Percentiles rank a stretch among this genome's conserved stretches.
These are phyloP conservation scores for Onthophagus taurus DNA, from an alignment of 1,140 invertebrate genomes.

Conservation along the genomic window DNA sequence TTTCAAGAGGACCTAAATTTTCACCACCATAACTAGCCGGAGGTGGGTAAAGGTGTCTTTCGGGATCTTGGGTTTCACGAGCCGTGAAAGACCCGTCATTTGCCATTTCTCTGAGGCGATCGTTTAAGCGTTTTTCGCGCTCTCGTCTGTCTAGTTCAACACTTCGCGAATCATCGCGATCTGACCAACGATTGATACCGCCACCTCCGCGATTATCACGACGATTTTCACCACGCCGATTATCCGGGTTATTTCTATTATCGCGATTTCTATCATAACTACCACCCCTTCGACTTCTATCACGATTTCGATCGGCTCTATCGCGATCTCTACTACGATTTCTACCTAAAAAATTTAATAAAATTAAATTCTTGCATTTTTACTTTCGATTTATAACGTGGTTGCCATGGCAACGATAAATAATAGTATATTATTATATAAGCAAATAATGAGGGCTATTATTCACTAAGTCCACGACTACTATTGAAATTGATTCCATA, in stretches of 20 bases:
- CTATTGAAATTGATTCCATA: too few species aligned
- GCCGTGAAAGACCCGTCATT: conserved; percentile 15
- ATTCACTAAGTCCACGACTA: too few species aligned
- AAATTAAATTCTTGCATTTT: too few species aligned
- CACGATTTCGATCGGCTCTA: conserved; percentile 25
- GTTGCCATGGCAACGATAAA: too few species aligned
- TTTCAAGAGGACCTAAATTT: neutral
- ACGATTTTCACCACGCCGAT: conserved; percentile 24
- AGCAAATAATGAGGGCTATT: too few species aligned
- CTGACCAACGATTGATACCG: conserved; percentile 26
- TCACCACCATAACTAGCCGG: conserved; percentile 10
- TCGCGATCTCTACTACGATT: conserved; percentile 25
- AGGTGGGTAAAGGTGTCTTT: conserved; percentile 17
- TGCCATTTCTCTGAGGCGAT: conserved; percentile 34
- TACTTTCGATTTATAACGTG: too few species aligned
- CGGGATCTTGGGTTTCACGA: conserved; percentile 8
- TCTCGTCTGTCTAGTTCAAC: conserved; percentile 21
- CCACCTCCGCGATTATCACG: conserved; percentile 31
- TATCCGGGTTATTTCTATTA: conserved; percentile 21
- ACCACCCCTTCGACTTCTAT: conserved; percentile 31
- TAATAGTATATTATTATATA: too few species aligned
- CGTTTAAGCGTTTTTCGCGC: conserved; percentile 31
- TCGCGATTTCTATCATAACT: conserved; percentile 23
- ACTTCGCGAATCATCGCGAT: conserved; percentile 26
- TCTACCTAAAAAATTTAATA: too few species aligned